Base-by-base conservation (phyloP, 2,797 vertebrate genomes). In the Arremon brunneinucha region DNA sequence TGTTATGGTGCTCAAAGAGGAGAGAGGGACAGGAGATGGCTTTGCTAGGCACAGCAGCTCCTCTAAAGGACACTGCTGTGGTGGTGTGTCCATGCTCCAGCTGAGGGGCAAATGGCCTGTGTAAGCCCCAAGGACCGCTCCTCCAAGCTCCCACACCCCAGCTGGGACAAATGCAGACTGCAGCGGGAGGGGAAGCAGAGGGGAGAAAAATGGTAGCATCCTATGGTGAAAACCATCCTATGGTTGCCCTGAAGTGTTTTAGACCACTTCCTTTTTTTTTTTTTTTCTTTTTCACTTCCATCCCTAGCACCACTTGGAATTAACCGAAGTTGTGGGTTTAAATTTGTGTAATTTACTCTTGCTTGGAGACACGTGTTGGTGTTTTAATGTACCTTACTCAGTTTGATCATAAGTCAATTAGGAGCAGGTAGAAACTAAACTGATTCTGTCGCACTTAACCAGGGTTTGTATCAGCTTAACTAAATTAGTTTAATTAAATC, bases 401-500 rank as follows among this genome's bases (percentile, higher is more conserved):
- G 41, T 64, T 90, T 83, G 80, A 56, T 83, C 11, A 0, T 67
- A 82, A 93, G 81, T 85, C 62, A 84, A 8, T 87, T 93, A 92
- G 78, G 37, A 92, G 16, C 64, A 74, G 68, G 78, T 74, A 53
- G 49, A 80, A 89, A 53, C 70, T 75, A 84, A 96, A 92, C 57
- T 75, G 62, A 88, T 89, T 90, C 57, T 72, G 32, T 75, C 10
- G 9, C 23, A 67, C 74, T 83, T 91, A 94, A 95, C 30, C 34
- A 53, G 60, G 35, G 34, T 47, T 92, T 80, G 44, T 74, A 46
- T 87, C 71, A 56, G 37, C 37, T 87, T 89, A 87, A 90, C 56
- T 67, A 55, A 85, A 70, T 90, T 22, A 89, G 53, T 77, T 77
- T 91, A 87, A 95, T 93, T 84, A 82, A 90, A 89, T 89, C 44